Evolutionary conservation across 2,113 vertebrate species (phyloP).

Genomic region (Psammodynastes pulverulentus): DNA sequence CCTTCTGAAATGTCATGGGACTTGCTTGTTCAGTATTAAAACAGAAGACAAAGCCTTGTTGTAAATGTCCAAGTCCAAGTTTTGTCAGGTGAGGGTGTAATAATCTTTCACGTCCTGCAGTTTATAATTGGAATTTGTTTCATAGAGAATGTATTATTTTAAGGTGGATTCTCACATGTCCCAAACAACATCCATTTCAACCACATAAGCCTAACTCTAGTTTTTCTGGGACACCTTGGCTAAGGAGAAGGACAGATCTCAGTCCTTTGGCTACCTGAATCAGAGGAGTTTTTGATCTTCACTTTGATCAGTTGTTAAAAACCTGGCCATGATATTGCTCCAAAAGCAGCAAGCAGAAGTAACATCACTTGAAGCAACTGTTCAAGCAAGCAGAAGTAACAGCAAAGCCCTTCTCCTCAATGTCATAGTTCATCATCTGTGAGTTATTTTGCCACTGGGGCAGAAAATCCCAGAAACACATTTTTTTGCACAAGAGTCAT

Average conservation of each 20-base stretch:
- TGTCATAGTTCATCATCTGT: background rate
- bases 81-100: background rate
- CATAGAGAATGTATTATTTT: slow-evolving; percentile 13
- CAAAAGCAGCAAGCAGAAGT: background rate
- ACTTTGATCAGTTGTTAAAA: background rate
- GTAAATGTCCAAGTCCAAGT: background rate
- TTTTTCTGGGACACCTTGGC: background rate
- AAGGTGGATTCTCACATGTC: background rate
- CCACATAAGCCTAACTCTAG: background rate
- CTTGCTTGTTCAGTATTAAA: background rate
- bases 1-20: slow-evolving; percentile 30
- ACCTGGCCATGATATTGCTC: background rate
- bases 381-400: background rate
- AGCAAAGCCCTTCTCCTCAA: background rate
- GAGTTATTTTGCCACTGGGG: background rate
- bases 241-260: background rate
- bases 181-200: background rate
- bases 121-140: slow-evolving; percentile 30
- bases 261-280: background rate
- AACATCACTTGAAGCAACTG: background rate
- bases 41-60: background rate
- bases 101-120: background rate
- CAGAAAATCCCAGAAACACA: background rate
- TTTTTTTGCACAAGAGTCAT: background rate
- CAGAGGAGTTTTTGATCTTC: background rate